Conservation (phyloP, 1,140 invertebrate genomes). For the Drosophila burlai region DNA sequence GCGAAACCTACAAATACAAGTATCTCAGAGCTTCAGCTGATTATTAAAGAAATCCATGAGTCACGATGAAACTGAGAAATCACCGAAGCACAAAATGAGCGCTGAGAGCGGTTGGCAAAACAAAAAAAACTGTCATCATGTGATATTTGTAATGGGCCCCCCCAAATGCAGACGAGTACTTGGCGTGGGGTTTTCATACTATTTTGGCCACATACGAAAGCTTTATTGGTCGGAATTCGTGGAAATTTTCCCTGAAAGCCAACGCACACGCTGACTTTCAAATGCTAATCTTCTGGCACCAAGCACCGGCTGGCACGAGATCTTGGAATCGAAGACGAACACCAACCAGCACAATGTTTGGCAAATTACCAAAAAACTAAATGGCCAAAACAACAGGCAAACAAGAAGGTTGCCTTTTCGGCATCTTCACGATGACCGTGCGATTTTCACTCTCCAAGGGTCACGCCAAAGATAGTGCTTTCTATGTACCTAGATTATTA, state of each 20-base stretch:
- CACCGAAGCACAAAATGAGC: slow-evolving; percentile 46
- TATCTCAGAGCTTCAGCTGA: slow-evolving; percentile 30
- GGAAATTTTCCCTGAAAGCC: slow-evolving; percentile 61
- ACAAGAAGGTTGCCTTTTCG: slow-evolving; percentile 8
- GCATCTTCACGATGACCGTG: slow-evolving; percentile 43
- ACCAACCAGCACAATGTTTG: slow-evolving; percentile 14
- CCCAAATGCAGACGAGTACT: slow-evolving; percentile 13
- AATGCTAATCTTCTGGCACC: slow-evolving; percentile 56
- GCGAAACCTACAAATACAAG: slow-evolving; percentile 14
- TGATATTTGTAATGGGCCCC: slow-evolving; percentile 61
- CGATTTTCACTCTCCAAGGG: slow-evolving; percentile 35
- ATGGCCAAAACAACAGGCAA: slow-evolving; percentile 21
- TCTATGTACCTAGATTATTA: neutral
- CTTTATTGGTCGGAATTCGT: slow-evolving; percentile 55
- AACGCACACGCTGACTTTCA: slow-evolving; percentile 23
- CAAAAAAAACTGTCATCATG: slow-evolving; percentile 47
- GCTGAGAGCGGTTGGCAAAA: slow-evolving; percentile 24
- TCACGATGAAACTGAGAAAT: slow-evolving; percentile 69
- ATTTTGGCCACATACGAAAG: slow-evolving; percentile 38
- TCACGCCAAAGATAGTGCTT: neutral
- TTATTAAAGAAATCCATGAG: slow-evolving; percentile 69
- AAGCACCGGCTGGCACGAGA: slow-evolving; percentile 69
- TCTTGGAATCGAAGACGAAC: slow-evolving; percentile 35
- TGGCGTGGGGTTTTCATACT: slow-evolving; percentile 6
- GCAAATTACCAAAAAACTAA: slow-evolving; percentile 29